Conservation (phyloP, 2,888 invertebrate species). For the Melanostoma scalare region DNA sequence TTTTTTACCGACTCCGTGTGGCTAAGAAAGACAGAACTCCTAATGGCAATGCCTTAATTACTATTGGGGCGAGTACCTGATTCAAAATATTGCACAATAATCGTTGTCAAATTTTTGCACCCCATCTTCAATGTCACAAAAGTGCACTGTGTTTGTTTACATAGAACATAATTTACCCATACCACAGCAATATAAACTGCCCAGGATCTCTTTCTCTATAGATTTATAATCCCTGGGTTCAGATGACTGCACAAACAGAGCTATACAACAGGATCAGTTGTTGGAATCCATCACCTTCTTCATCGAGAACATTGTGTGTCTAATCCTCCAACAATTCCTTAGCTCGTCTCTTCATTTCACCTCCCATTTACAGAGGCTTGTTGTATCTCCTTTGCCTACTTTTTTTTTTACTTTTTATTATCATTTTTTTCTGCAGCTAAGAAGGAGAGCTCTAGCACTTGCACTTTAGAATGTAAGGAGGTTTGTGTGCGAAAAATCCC, state of each 20-base stretch:
- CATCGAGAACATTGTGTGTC: conserved; percentile 46
- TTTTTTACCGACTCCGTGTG: no score
- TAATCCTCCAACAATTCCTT: conserved; percentile 63
- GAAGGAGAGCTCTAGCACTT: conserved; percentile 41
- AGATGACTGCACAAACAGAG: conserved; percentile 66
- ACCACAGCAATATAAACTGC: conserved; percentile 29
- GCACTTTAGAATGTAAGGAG: conserved; percentile 48
- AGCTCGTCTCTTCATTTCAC: conserved; percentile 38
- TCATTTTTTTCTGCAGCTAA: neutral
- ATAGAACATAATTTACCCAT: conserved; percentile 21
- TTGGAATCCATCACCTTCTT: conserved; percentile 69
- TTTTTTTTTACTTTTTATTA: conserved; percentile 5
- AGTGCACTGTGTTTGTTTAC: conserved; percentile 16
- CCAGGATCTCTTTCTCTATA: conserved; percentile 16
- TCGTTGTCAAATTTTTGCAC: conserved; percentile 15
- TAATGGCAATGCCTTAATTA: no score
- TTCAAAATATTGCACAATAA: no score
- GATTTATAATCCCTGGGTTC: conserved; percentile 60
- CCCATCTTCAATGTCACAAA: conserved; percentile 5
- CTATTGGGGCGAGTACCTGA: no score
- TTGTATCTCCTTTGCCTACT: conserved; percentile 58
- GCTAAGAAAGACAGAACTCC: no score
- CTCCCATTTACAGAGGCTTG: conserved; percentile 32
- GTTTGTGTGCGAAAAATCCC: conserved; percentile 64
- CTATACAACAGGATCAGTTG: conserved; percentile 68